Evolutionary conservation across 2,888 invertebrate genomes (phyloP), one percentile per base, ranked within the genome.

Genomic region (Unio pictorum): DNA sequence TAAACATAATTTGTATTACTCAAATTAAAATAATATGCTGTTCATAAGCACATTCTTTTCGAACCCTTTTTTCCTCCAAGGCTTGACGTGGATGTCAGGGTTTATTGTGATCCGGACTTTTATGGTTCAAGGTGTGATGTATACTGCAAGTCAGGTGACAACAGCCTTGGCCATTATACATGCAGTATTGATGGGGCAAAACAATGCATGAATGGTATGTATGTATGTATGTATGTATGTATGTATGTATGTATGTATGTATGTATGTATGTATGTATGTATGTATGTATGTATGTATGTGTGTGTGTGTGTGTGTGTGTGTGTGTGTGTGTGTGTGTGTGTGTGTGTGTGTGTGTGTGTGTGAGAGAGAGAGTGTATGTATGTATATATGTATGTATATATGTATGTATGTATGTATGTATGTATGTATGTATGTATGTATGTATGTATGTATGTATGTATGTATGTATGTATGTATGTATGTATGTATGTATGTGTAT

Each of bases 91-190:
- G 72, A 71, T 17, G 30, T 75, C 4, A 71, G 70, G 26, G 75
- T 77, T 4, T 82, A 72, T 65, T 85, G 84, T 72, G 75, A 80
- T 18, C 61, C 69, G 1, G 64, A 76, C 55, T 83, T 75, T 61
- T 85, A 79, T 67, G 81, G 82, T 1, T 54, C 66, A 30, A 54
- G 67, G 15, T 85, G 85, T 66, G 62, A 70, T 30, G 71, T 76
- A 17, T 73, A 66, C 30, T 85, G 85, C 68, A 34, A 64, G 23
- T 68, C 81, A 18, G 62, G 70, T 64, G 70, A 81, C 65, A 73
- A 79, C 55, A 23, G 11, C 3, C 61, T 55, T 1, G 82, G 82
- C 4, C 81, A 82, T 65, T 84, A 81, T 66, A 76, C 75, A 4
- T 85, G 84, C 64, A 63, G 81, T 57, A n/a, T 26, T 55, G 63